Evolutionary conservation across 2,113 vertebrate genomes (phyloP).

Genomic region (Cyanocitta stelleri): DNA sequence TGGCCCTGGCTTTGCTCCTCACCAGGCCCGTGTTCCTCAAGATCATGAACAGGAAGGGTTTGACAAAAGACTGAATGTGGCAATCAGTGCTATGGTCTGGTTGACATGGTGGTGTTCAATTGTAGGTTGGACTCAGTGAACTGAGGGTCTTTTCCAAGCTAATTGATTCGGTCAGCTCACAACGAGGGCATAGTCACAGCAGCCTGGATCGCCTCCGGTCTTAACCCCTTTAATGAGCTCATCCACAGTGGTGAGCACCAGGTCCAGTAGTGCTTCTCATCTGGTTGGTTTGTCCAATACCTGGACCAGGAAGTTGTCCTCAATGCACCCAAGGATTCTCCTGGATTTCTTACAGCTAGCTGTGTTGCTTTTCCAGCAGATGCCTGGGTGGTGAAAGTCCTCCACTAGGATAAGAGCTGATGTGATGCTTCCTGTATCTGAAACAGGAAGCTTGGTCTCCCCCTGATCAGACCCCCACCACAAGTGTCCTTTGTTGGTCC

Average conservation of each 20-base stretch:
- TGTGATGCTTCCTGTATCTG: background rate
- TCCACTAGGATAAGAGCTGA: background rate
- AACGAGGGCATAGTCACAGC: background rate
- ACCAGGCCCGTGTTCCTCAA: background rate
- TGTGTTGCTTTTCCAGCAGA: background rate
- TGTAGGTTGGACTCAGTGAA: accelerated
- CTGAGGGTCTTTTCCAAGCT: background rate
- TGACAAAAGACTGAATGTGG: background rate
- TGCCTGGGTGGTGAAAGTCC: background rate
- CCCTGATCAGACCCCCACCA: background rate
- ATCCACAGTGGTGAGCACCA: background rate
- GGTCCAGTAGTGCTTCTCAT: background rate
- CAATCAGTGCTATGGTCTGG: background rate
- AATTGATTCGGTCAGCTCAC: background rate
- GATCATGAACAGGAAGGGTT: background rate
- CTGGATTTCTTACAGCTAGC: background rate
- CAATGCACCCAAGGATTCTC: background rate
- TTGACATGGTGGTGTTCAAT: background rate
- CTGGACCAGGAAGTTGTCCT: background rate
- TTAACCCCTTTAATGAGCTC: background rate
- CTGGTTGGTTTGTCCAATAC: background rate
- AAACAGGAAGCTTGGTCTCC: background rate
- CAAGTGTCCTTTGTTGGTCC: background rate
- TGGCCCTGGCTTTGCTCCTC: background rate
- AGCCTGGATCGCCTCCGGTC: background rate